Base-by-base conservation (phyloP, 2,797 vertebrate genomes). In the Tiaroga cobitis region DNA sequence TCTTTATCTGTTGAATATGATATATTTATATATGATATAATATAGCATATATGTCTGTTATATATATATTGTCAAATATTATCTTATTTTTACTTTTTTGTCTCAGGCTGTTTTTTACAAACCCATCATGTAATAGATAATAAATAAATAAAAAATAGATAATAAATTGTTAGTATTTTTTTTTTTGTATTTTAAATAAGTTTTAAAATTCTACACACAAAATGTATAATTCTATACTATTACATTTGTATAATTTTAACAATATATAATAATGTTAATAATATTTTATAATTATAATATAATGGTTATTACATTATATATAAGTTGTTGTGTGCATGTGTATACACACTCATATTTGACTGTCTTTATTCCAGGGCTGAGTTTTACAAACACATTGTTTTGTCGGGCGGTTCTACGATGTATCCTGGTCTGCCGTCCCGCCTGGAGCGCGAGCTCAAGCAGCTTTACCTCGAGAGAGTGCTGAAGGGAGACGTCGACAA, bases 301-400 rank as follows among this genome's bases (percentile, higher is more conserved):
- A 2, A 18, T 43, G 5, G 26, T 51, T 29, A 13, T 32, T 1
- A 21, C 24, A 13, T 61, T 15, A 21, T 41, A 29, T 21, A 13
- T 8, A 37, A 37, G 6, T 19, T 6, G 24, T 8, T 21, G 39
- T 39, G 21, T 73, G 4, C n/a, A 46, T 43, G 41, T n/a, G 9
- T 41, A 56, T 41, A n/a, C 51, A 41, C 24, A 15, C 73, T 39
- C 4, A 16, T 46, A 5, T 46, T 29, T 29, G 37, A 29, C 49
- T 63, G 2, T 82, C 21, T n/a, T 24, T 68, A 4, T 78, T n/a
- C 87, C 93, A 99, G 98, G 92, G 92, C 98, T 79, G 98, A 99
- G 92, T 99, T 99, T 94, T 99, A 99, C 92, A 99, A 99, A 91
- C 98, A 99, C 93, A 99, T 99, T 10, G 98, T 99, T 88, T 91